phyloP scores from a whole-genome alignment of 2,113 vertebrate species.

The Mesoclemmys tuberculata region DNA sequence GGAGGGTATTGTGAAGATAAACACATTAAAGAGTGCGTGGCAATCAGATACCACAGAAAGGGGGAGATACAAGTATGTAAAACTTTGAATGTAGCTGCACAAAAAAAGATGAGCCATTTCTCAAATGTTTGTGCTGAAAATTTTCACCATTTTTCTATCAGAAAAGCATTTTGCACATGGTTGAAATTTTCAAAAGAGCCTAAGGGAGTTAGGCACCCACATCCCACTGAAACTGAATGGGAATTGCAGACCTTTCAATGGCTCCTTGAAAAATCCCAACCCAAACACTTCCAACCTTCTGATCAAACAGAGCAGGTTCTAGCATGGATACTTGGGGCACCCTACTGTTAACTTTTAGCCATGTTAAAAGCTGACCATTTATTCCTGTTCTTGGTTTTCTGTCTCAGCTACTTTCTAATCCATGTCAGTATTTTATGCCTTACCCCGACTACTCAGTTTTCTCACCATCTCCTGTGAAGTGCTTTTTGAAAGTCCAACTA shows the following conservation, averaged over 20 bases:
- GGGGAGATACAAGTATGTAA: neutral
- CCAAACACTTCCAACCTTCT: neutral
- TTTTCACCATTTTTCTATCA: neutral
- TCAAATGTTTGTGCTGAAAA: neutral
- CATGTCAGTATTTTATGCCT: neutral
- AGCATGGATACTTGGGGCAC: neutral
- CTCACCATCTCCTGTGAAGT: neutral
- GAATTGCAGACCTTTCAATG: neutral
- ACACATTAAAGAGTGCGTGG: neutral
- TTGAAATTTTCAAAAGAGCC: neutral
- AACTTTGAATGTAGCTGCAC: neutral
- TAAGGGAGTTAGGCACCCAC: neutral
- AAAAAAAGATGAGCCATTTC: neutral
- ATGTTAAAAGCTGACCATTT: neutral
- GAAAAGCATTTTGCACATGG: neutral
- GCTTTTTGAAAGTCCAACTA: neutral
- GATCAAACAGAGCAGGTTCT: neutral
- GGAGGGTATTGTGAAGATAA: neutral
- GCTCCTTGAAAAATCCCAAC: neutral
- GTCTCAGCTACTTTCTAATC: neutral
- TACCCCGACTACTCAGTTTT: neutral
- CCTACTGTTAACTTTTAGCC: neutral
- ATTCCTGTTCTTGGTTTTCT: neutral
- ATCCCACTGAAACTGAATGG: neutral
- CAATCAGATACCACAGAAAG: neutral